Evolutionary conservation across 35 echinoderm and acorn worm species (phyloP).

Genomic region (Diadema setosum): DNA sequence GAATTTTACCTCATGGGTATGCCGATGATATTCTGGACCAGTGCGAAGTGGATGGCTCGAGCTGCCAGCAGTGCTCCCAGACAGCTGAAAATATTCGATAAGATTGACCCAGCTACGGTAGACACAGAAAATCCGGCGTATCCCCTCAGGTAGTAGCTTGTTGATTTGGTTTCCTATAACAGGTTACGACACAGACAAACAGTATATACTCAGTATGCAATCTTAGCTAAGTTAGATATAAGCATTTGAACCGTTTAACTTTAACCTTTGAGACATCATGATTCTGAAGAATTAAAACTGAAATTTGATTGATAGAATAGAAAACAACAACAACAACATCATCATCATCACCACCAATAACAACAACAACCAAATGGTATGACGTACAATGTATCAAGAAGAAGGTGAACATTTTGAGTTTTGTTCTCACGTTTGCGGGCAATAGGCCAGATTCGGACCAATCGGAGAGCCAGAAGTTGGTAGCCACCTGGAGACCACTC

Average conservation of each 20-base stretch:
- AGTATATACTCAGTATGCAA: neutral
- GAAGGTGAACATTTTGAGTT: too few species aligned
- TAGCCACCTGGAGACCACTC: neutral
- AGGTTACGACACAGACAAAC: neutral
- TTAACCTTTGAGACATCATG: neutral
- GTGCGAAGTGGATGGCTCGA: neutral
- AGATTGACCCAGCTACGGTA: neutral
- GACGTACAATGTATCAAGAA: neutral
- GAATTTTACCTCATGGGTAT: slow-evolving; percentile 63
- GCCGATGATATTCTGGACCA: slow-evolving; percentile 49
- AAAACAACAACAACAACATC: neutral
- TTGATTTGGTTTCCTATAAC: neutral
- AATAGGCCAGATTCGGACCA: slow-evolving; percentile 66
- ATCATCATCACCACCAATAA: neutral
- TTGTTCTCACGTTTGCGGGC: too few species aligned
- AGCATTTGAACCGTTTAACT: neutral
- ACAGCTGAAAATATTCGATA: neutral
- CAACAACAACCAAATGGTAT: neutral
- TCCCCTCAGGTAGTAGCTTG: slow-evolving; percentile 48
- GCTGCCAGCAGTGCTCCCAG: slow-evolving; percentile 15
- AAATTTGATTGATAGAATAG: too few species aligned
- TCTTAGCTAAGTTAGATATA: neutral
- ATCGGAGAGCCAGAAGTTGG: slow-evolving; percentile 61
- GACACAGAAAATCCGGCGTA: slow-evolving; percentile 37
- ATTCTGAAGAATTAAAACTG: too few species aligned